Evolutionary conservation across 1,140 invertebrate species (phyloP).

Genomic region (Telenomus remus): DNA sequence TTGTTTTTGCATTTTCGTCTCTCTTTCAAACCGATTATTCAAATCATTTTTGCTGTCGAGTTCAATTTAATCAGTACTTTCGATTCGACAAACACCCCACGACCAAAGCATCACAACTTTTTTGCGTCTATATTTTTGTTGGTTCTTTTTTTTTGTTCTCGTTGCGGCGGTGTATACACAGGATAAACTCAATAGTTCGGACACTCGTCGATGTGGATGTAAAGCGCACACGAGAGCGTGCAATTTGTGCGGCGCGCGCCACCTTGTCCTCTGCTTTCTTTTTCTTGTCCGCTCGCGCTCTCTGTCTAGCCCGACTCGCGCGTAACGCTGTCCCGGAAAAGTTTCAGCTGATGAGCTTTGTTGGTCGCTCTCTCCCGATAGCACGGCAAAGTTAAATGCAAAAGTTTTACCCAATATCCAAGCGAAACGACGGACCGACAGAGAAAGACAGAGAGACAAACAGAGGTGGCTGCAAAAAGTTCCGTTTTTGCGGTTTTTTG

Average conservation of each 20-base stretch:
- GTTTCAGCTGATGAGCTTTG: constrained; percentile 74
- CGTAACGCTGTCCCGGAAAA: constrained; percentile 71
- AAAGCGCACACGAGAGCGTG: constrained; percentile 36
- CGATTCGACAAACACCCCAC: too few species aligned
- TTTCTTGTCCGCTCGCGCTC: constrained; percentile 21
- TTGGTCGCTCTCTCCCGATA: constrained; percentile 70
- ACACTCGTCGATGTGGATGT: constrained; percentile 39
- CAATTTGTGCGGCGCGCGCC: constrained; percentile 52
- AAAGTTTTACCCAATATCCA: constrained; percentile 74
- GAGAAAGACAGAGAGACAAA: background rate
- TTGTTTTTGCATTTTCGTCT: too few species aligned
- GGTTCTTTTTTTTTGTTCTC: too few species aligned
- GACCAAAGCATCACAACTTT: too few species aligned
- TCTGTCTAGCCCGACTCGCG: constrained; percentile 24
- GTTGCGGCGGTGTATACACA: constrained; percentile 19
- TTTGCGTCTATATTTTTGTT: too few species aligned
- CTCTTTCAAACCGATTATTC: too few species aligned
- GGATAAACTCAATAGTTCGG: constrained; percentile 51
- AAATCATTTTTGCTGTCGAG: too few species aligned
- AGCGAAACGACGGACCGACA: constrained; percentile 48
- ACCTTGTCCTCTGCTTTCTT: constrained; percentile 17
- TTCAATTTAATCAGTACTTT: too few species aligned
- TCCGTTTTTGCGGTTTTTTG: background rate
- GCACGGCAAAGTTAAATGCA: constrained; percentile 74
- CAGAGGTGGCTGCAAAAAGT: background rate